A percentile compares a stretch with the other conserved stretches of the same genome.
Conservation (phyloP, 2,888 invertebrate genomes). For the Busseola fusca region DNA sequence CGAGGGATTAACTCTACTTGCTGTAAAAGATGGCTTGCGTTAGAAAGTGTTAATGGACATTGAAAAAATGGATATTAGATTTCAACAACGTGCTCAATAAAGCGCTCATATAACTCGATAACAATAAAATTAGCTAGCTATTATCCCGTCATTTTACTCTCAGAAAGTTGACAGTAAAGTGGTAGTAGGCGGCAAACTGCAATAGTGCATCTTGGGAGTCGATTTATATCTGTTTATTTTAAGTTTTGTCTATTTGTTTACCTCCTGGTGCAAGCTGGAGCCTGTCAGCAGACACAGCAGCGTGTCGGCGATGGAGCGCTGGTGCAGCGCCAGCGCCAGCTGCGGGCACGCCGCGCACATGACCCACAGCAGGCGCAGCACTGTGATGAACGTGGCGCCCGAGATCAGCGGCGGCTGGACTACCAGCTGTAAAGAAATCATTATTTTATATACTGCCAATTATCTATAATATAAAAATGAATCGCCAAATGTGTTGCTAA, state of each 20-base stretch:
- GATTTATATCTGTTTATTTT: neutral
- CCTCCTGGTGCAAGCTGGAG: conserved; percentile 90
- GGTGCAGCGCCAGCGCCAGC: conserved; percentile 96
- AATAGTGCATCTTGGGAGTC: neutral
- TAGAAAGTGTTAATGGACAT: neutral
- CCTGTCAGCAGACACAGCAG: conserved; percentile 98
- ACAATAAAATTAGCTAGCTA: neutral
- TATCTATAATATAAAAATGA: no score
- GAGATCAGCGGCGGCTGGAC: conserved; percentile 98
- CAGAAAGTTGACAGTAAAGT: neutral
- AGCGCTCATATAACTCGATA: neutral
- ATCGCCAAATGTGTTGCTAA: no score
- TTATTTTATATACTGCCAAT: neutral
- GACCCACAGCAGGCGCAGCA: conserved; percentile 98
- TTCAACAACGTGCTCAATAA: neutral
- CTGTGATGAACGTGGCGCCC: conserved; percentile 98
- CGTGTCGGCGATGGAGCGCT: conserved; percentile 98
- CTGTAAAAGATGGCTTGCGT: conserved; percentile 62
- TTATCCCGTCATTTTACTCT: neutral
- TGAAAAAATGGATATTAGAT: neutral
- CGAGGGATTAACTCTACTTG: conserved; percentile 96
- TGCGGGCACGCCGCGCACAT: conserved; percentile 99
- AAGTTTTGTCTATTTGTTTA: conserved; percentile 17
- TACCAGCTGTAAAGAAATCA: conserved; percentile 90
- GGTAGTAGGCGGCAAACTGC: neutral